These are phyloP conservation scores for Hyperoplus immaculatus DNA, from an alignment of 2,797 vertebrate species.

Conservation along the genomic window DNA sequence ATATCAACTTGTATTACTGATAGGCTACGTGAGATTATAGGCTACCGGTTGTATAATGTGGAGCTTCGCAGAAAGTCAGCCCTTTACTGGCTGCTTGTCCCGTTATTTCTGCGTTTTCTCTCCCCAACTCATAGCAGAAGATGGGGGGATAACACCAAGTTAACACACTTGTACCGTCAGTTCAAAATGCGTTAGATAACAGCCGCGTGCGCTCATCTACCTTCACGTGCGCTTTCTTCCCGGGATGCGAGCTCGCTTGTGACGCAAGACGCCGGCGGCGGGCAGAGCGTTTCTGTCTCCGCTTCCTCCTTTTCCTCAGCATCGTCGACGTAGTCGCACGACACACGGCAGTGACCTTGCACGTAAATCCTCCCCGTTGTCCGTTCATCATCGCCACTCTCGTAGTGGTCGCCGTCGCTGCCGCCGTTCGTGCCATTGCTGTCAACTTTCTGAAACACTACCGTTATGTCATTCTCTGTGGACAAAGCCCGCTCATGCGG, in stretches of 20 bases:
- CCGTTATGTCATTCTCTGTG: slow-evolving; percentile 68
- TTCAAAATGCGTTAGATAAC: neutral
- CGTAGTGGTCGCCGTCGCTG: slow-evolving; percentile 35
- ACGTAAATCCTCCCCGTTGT: slow-evolving; percentile 62
- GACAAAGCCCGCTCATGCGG: slow-evolving; percentile 61
- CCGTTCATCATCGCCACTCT: slow-evolving; percentile 45
- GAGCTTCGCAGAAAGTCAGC: slow-evolving; percentile 29
- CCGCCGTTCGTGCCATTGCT: slow-evolving; percentile 42
- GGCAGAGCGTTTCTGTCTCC: slow-evolving; percentile 44
- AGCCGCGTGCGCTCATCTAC: slow-evolving; percentile 56
- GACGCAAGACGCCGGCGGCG: slow-evolving; percentile 62
- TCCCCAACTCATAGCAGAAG: neutral
- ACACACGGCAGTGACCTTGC: slow-evolving; percentile 30
- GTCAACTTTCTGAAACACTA: slow-evolving; percentile 75
- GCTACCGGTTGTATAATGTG: slow-evolving; percentile 47
- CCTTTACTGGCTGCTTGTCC: neutral
- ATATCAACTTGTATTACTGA: neutral
- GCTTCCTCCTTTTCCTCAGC: slow-evolving; percentile 26
- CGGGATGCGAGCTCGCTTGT: slow-evolving; percentile 31
- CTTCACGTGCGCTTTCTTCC: slow-evolving; percentile 57
- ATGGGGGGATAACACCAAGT: too few relatives aligned
- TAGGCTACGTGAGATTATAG: slow-evolving; percentile 35
- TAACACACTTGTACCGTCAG: neutral
- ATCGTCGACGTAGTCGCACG: slow-evolving; percentile 5
- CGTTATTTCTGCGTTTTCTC: neutral